These are phyloP conservation scores for Corydoras maculifer DNA, from an alignment of 2,113 vertebrate genomes.

Conservation along the genomic window DNA sequence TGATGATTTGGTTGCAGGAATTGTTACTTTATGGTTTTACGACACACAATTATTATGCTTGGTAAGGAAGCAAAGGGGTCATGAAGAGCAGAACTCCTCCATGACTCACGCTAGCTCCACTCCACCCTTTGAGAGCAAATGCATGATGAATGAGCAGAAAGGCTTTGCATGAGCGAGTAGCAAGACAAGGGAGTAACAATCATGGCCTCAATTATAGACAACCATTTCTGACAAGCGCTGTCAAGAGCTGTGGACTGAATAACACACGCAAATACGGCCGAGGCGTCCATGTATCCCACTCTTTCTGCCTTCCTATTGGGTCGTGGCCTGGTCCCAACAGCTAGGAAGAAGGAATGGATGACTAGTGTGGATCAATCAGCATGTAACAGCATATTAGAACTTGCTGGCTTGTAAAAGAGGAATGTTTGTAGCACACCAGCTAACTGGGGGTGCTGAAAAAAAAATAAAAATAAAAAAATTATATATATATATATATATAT, in stretches of 20 bases:
- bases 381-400: no score
- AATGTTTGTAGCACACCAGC: no score
- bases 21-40: constrained; percentile 3
- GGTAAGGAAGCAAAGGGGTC: background rate
- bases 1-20: background rate
- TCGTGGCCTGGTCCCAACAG: no score
- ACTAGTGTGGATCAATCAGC: no score
- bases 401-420: no score
- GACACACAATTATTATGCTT: background rate
- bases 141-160: constrained; percentile 5
- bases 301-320: background rate
- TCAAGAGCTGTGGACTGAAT: background rate
- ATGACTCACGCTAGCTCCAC: constrained; percentile 11
- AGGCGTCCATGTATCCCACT: background rate
- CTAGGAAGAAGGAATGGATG: no score
- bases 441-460: no score
- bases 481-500: no score
- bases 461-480: no score
- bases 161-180: background rate
- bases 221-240: background rate
- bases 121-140: background rate
- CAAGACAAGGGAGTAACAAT: background rate
- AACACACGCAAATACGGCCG: background rate
- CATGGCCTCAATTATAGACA: no score
- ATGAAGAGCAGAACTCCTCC: background rate